Percentiles rank a stretch among this genome's conserved stretches.
phyloP scores from a whole-genome alignment of 2,113 vertebrate genomes.

The Pterocles burchelli region DNA sequence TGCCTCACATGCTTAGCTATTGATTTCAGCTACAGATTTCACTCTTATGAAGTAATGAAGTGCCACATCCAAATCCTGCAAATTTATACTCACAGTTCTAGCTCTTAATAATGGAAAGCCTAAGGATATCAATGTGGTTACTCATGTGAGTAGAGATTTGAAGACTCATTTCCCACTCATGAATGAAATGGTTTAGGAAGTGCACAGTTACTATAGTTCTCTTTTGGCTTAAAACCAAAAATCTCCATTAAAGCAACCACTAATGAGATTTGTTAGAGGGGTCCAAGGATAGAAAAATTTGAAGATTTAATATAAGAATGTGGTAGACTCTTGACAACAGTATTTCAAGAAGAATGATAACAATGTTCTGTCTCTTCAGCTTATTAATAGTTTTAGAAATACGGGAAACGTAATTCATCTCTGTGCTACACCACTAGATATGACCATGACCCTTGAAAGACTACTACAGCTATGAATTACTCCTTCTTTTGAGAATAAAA shows the following conservation, averaged over 20 bases:
- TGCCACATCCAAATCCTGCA: constrained; percentile 7
- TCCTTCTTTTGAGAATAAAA: neutral
- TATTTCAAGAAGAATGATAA: neutral
- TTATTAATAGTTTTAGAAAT: neutral
- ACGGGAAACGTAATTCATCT: neutral
- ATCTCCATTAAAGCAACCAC: constrained; percentile 15
- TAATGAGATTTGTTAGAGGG: constrained; percentile 6
- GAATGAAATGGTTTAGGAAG: constrained; percentile 56
- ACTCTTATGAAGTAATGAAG: constrained; percentile 30
- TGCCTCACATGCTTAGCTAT: neutral
- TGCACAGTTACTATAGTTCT: constrained; percentile 57
- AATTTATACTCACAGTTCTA: constrained; percentile 10
- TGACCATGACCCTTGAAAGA: neutral
- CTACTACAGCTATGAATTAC: neutral
- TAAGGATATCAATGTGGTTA: constrained; percentile 53
- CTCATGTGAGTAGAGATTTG: constrained; percentile 48
- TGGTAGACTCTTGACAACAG: neutral
- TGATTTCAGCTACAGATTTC: constrained; percentile 46
- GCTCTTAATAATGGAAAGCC: constrained; percentile 33
- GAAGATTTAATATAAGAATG: neutral
- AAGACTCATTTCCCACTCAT: constrained; percentile 45
- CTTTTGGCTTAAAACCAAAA: constrained; percentile 45
- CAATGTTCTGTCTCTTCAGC: neutral
- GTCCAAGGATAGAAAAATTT: neutral
- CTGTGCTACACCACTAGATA: neutral